These are phyloP conservation scores for Paramuricea clavata DNA, from an alignment of 92 coral and sea anemone genomes.

Conservation along the genomic window DNA sequence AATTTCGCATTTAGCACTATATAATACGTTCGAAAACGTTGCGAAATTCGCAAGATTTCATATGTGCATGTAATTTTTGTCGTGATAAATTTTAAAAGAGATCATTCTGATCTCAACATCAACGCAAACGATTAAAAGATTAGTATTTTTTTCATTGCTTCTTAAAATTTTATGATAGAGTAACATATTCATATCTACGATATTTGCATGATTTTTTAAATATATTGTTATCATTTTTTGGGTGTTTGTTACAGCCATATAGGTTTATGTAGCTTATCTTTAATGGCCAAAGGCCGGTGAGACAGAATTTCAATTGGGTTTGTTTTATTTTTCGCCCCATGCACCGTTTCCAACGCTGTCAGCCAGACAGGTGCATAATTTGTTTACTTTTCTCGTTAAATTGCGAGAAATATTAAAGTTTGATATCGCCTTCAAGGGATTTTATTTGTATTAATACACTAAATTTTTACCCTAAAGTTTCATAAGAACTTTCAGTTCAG, in stretches of 20 bases:
- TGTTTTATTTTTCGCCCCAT: not conserved
- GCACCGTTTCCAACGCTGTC: not conserved
- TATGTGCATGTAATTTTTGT: not conserved
- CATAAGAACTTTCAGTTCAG: not conserved
- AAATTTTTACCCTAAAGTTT: conserved; percentile 6
- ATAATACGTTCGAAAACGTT: too few relatives aligned
- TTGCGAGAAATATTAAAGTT: conserved; percentile 35
- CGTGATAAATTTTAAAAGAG: not conserved
- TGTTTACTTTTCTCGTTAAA: conserved; percentile 9
- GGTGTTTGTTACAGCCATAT: not conserved
- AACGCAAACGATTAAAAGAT: not conserved
- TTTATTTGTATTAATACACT: not conserved
- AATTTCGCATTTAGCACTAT: too few relatives aligned
- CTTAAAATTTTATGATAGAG: too few relatives aligned
- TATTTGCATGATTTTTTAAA: too few relatives aligned
- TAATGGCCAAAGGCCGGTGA: not conserved
- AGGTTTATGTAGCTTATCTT: not conserved
- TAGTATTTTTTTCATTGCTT: too few relatives aligned
- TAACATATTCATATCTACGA: too few relatives aligned
- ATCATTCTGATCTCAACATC: not conserved
- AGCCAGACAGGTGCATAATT: conserved; percentile 21
- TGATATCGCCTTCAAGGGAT: not conserved
- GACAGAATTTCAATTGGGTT: not conserved
- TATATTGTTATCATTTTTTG: not conserved
- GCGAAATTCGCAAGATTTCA: too few relatives aligned